Evolutionary conservation across 2,797 vertebrate genomes (phyloP).

Genomic region (Fratercula arctica): DNA sequence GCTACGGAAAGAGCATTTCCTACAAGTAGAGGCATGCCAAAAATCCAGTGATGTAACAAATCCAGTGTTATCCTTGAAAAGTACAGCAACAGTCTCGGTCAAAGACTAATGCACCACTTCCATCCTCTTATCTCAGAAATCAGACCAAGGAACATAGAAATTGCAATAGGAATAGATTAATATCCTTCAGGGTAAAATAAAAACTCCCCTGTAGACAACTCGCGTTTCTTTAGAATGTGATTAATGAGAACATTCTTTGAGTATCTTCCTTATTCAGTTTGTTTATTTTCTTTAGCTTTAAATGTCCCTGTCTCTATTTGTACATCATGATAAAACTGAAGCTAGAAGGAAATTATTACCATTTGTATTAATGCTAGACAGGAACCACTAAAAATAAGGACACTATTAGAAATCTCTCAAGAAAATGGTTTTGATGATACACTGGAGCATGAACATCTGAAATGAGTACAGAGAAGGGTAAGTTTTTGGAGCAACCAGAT

Average conservation of each 20-base stretch:
- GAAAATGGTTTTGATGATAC: neutral
- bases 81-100: neutral
- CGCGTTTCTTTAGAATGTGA: neutral
- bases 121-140: neutral
- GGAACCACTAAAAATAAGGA: neutral
- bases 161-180: constrained; percentile 66
- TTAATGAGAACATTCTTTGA: neutral
- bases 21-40: neutral
- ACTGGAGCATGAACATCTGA: neutral
- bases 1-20: constrained; percentile 62
- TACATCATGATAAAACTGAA: neutral
- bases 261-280: neutral
- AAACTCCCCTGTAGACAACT: neutral
- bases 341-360: neutral
- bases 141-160: neutral
- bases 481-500: neutral
- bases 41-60: neutral
- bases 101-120: neutral
- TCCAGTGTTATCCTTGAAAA: neutral
- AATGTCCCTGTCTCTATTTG: neutral
- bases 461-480: neutral
- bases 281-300: neutral
- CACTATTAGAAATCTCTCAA: neutral
- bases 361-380: neutral
- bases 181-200: constrained; percentile 60